Conservation (phyloP, 2,113 vertebrate genomes). For the Paraplagusia blochii region DNA sequence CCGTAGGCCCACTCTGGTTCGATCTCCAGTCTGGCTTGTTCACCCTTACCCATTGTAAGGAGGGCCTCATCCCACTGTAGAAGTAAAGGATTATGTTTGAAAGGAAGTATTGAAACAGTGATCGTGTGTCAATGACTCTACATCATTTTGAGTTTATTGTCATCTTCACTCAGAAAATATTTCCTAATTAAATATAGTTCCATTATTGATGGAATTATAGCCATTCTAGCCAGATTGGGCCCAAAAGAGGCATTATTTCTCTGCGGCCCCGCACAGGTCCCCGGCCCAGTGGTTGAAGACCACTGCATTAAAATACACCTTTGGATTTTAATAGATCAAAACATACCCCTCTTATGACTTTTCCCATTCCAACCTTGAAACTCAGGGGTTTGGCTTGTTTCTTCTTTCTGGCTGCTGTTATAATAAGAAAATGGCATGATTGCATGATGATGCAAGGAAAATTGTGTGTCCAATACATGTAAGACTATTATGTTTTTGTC, state of each 20-base stretch:
- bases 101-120: too few relatives aligned
- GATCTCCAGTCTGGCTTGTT: slow-evolving; percentile 91
- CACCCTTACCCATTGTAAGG: slow-evolving; percentile 95
- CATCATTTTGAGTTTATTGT: too few relatives aligned
- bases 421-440: not conserved
- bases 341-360: slow-evolving; percentile 93
- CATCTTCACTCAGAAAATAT: too few relatives aligned
- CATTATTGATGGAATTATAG: too few relatives aligned
- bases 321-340: slow-evolving; percentile 19
- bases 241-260: too few relatives aligned
- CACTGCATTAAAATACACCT: too few relatives aligned
- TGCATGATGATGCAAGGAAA: not conserved
- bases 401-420: slow-evolving; percentile 91
- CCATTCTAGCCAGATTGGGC: too few relatives aligned
- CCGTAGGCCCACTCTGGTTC: slow-evolving; percentile 96
- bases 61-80: slow-evolving; percentile 93
- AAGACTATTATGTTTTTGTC: not conserved
- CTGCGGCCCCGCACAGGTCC: too few relatives aligned
- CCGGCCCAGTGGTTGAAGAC: too few relatives aligned
- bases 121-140: too few relatives aligned
- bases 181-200: too few relatives aligned
- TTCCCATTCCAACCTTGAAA: slow-evolving; percentile 93
- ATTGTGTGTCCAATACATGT: too few relatives aligned
- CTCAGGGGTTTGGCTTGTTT: slow-evolving; percentile 89
- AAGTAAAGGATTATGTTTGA: not conserved